Evolutionary conservation across 1,140 invertebrate genomes (phyloP).

Genomic region (Calephelis virginiensis): DNA sequence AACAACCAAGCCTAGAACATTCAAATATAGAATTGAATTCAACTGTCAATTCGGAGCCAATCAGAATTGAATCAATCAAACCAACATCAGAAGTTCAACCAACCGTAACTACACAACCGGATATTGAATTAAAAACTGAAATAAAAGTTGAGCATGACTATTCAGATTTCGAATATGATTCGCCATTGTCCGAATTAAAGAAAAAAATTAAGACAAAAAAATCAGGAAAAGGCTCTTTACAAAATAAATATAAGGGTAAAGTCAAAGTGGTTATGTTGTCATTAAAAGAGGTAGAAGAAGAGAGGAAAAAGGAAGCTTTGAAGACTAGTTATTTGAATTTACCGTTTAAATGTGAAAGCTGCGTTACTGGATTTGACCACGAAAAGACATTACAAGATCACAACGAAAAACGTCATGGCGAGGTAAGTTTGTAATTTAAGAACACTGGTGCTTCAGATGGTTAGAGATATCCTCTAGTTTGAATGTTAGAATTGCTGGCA

Average conservation of each 20-base stretch:
- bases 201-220: slow-evolving; percentile 29
- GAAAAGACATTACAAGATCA: slow-evolving; percentile 44
- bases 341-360: slow-evolving; percentile 52
- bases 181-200: slow-evolving; percentile 32
- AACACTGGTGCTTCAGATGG: no score
- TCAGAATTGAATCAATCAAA: slow-evolving; percentile 26
- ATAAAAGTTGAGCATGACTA: slow-evolving; percentile 46
- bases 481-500: no score
- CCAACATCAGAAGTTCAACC: neutral
- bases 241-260: slow-evolving; percentile 43
- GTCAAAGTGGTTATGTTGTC: slow-evolving; percentile 38
- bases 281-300: slow-evolving; percentile 47
- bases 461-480: no score
- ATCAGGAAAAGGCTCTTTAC: slow-evolving; percentile 20
- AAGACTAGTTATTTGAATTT: slow-evolving; percentile 45
- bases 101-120: neutral
- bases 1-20: neutral
- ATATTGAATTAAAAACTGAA: slow-evolving; percentile 36
- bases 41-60: slow-evolving; percentile 27
- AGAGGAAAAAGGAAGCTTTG: slow-evolving; percentile 37
- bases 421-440: slow-evolving; percentile 35
- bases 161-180: slow-evolving; percentile 35
- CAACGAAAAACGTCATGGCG: slow-evolving; percentile 46
- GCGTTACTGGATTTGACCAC: slow-evolving; percentile 52
- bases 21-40: slow-evolving; percentile 37